phyloP scores from a whole-genome alignment of 2,113 vertebrate species.

The Anseranas semipalmata region DNA sequence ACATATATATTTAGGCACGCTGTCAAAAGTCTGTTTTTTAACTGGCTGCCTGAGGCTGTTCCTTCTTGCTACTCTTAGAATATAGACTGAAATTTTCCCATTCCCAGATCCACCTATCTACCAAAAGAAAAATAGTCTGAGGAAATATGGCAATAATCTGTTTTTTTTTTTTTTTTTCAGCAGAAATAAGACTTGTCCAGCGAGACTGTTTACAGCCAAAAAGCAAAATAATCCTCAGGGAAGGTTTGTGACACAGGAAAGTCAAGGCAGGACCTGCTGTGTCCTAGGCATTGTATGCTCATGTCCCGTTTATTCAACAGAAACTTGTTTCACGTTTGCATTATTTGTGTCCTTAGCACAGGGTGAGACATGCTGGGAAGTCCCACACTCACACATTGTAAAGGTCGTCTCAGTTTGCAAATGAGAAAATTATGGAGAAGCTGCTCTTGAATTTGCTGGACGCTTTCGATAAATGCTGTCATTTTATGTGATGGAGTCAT shows the following conservation, averaged over 20 bases:
- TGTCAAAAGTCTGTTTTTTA: background rate
- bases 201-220: background rate
- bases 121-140: background rate
- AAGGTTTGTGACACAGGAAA: background rate
- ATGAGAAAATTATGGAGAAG: background rate
- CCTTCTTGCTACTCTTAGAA: background rate
- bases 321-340: background rate
- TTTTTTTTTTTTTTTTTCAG: background rate
- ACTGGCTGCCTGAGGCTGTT: background rate
- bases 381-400: accelerated
- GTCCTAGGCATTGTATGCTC: background rate
- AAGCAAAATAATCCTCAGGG: background rate
- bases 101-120: background rate
- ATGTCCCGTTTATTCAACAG: background rate
- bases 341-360: background rate
- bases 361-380: background rate
- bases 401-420: background rate
- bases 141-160: background rate
- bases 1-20: background rate
- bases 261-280: background rate
- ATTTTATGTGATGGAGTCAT: background rate
- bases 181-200: background rate
- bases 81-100: background rate
- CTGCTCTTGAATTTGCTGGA: background rate
- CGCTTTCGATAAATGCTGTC: background rate